These are phyloP conservation scores for Melanostigma gelatinosum DNA, from an alignment of 2,113 vertebrate species.

Conservation along the genomic window DNA sequence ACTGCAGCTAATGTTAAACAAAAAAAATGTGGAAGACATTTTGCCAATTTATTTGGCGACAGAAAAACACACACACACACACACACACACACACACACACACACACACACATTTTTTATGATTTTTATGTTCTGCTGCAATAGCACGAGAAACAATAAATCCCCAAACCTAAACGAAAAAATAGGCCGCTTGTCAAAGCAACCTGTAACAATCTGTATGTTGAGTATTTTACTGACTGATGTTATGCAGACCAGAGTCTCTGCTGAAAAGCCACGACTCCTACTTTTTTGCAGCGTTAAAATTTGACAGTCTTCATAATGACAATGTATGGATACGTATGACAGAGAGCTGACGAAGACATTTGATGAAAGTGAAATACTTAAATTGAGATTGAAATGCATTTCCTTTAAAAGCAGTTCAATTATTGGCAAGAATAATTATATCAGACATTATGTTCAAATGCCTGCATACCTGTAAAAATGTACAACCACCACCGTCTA, in stretches of 20 bases:
- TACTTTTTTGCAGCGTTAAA: background rate
- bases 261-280: background rate
- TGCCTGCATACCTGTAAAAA: background rate
- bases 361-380: background rate
- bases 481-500: background rate
- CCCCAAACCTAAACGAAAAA: background rate
- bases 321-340: background rate
- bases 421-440: background rate
- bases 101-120: background rate
- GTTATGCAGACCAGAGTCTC: background rate
- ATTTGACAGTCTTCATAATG: background rate
- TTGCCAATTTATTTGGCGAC: too few species aligned
- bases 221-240: background rate
- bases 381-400: background rate
- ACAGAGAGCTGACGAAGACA: background rate
- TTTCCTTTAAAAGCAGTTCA: background rate
- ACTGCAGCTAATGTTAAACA: too few species aligned
- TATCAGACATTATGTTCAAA: background rate
- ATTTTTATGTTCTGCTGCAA: background rate
- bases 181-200: background rate
- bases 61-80: conserved; percentile 13
- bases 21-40: too few species aligned
- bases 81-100: background rate
- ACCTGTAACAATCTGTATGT: background rate
- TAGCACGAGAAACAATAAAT: background rate